Conservation (phyloP, 1,140 invertebrate species). For the Drosophila dunni region DNA sequence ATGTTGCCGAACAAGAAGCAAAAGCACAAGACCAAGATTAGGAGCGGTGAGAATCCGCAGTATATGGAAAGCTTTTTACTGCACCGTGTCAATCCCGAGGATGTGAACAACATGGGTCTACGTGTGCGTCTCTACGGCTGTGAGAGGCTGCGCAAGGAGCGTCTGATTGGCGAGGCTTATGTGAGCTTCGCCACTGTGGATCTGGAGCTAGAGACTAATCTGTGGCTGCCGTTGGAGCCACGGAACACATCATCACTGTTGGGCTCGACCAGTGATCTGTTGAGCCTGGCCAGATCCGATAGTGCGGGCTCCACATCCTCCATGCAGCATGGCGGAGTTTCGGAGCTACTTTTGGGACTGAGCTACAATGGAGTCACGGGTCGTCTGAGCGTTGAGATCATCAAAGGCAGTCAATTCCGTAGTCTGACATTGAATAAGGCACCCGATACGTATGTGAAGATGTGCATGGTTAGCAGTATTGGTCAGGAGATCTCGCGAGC, state of each 20-base stretch:
- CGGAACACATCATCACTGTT: slow-evolving; percentile 90
- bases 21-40: slow-evolving; percentile 96
- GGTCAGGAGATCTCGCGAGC: slow-evolving; percentile 96
- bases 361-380: slow-evolving; percentile 97
- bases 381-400: slow-evolving; percentile 93
- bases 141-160: slow-evolving; percentile 94
- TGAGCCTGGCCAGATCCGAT: slow-evolving; percentile 94
- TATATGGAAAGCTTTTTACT: slow-evolving; percentile 97
- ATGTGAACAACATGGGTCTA: slow-evolving; percentile 95
- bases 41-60: slow-evolving; percentile 94
- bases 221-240: slow-evolving; percentile 94
- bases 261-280: slow-evolving; percentile 87
- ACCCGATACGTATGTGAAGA: slow-evolving; percentile 97
- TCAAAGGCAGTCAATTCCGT: slow-evolving; percentile 97
- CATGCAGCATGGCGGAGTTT: slow-evolving; percentile 94
- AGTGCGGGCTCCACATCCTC: slow-evolving; percentile 97
- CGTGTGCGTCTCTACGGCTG: slow-evolving; percentile 95
- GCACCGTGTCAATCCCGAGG: slow-evolving; percentile 96
- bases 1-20: slow-evolving; percentile 96
- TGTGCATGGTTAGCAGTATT: slow-evolving; percentile 95
- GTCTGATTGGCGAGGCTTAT: slow-evolving; percentile 95
- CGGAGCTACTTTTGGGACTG: slow-evolving; percentile 94
- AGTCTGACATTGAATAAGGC: slow-evolving; percentile 90
- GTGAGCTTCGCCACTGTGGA: slow-evolving; percentile 95
- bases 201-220: slow-evolving; percentile 93